Conservation (phyloP, 2,113 vertebrate genomes). For the Geococcyx californianus region DNA sequence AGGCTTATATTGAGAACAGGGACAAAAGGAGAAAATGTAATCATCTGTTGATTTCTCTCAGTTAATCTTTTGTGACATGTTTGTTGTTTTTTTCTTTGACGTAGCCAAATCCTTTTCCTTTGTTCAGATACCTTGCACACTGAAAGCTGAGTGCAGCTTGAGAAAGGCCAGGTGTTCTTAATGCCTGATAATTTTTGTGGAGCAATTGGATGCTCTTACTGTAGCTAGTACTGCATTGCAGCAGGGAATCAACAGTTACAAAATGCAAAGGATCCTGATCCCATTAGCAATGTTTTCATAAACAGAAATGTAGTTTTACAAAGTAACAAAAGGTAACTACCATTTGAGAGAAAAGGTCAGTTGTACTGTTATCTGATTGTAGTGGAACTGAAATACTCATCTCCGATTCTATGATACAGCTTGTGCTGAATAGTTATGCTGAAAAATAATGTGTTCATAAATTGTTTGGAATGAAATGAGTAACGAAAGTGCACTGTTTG, state of each 20-base stretch:
- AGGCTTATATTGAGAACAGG: neutral
- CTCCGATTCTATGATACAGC: accelerated
- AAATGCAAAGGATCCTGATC: neutral
- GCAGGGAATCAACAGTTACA: neutral
- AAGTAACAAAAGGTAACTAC: neutral
- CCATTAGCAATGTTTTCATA: neutral
- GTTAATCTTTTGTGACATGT: neutral
- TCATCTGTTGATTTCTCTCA: neutral
- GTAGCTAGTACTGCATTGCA: neutral
- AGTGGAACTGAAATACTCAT: neutral
- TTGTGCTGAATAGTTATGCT: neutral
- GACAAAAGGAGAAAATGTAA: neutral
- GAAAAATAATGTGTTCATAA: neutral
- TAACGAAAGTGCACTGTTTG: neutral
- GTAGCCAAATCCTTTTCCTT: neutral
- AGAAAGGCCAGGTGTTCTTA: neutral
- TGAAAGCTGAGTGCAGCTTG: neutral
- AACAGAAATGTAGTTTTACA: neutral
- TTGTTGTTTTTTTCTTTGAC: neutral
- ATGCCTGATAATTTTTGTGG: neutral
- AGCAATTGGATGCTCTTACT: neutral
- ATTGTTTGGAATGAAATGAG: neutral
- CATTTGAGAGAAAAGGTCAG: neutral
- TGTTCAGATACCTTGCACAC: neutral
- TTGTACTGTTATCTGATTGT: neutral